Evolutionary conservation across 2,797 vertebrate species (phyloP), one percentile per base, ranked within the genome.

Genomic region (Florisuga fusca): DNA sequence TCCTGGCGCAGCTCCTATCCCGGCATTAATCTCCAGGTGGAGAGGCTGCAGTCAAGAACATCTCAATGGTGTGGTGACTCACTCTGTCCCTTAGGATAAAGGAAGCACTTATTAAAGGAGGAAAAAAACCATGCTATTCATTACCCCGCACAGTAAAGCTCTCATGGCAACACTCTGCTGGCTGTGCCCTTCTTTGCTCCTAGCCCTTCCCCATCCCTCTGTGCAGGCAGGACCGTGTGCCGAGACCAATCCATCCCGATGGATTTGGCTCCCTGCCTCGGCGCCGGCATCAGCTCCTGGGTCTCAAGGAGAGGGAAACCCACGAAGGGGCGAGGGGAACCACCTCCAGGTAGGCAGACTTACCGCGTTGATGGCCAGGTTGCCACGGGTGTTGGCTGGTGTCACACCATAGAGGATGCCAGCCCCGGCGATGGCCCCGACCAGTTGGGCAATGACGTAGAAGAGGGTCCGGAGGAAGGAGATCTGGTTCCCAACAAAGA

Each of bases 401-500:
- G 97, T 97, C 86, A 98, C 94, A 0, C 96, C 97, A 2, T 98
- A 98, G 48, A 98, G 97, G 92, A 98, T 97, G 58, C 97, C 98
- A 0, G 98, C 98, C 2, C 98, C 98, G 0, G 98, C 97, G 11
- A 98, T 97, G 91, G 95, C 98, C 15, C 98, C 98, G 2, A 97
- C 50, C 93, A 98, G 95, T 83, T 98, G 98, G 38, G 98, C 98
- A 10, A 93, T 33, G 22, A 98, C 81, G 9, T 98, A 98, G 95
- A 98, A 98, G 63, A 95, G 15, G 0, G 93, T 94, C 34, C 98
- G 96, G 13, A 96, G 96, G 85, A 98, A 94, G 3, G 98, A 98
- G 93, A 98, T 98, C 90, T 98, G 98, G 83, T 98, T 98, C 55
- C 98, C 98, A 5, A 98, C 93, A 1, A 98, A 88, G 90, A 98